These are phyloP conservation scores for Synergus laeviventris DNA, from an alignment of 2,888 invertebrate species.

Conservation along the genomic window DNA sequence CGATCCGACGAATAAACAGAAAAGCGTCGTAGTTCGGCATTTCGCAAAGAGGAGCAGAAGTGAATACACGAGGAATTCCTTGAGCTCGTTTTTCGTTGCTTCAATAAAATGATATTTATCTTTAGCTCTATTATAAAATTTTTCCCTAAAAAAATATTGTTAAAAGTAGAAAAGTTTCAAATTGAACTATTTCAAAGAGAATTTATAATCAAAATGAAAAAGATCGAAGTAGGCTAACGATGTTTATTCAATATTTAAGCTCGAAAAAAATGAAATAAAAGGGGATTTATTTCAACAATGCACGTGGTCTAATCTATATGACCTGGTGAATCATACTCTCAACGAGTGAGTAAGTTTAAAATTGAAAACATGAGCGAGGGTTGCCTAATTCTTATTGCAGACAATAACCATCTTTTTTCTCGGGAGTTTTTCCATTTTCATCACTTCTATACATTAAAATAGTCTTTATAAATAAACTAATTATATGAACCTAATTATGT, in stretches of 20 bases:
- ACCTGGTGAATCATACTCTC: conserved; percentile 27
- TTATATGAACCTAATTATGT: not conserved
- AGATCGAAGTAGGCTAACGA: not conserved
- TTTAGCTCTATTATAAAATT: not conserved
- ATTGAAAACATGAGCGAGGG: conserved; percentile 21
- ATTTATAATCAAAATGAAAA: not conserved
- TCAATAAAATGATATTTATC: not conserved
- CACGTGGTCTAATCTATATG: conserved; percentile 24
- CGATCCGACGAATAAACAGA: conserved; percentile 52
- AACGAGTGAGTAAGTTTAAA: conserved; percentile 14
- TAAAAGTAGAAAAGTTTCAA: not conserved
- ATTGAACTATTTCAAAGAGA: not conserved
- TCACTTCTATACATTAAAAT: not conserved
- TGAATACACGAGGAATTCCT: conserved; percentile 43
- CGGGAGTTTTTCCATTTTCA: not conserved
- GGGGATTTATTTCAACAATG: conserved; percentile 17
- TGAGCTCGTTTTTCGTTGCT: conserved; percentile 45
- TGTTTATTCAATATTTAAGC: not conserved
- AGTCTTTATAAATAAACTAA: too few species aligned
- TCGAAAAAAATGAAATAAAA: not conserved
- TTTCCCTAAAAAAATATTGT: not conserved
- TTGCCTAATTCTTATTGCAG: conserved; percentile 2
- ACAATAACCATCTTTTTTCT: not conserved
- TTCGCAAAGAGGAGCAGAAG: conserved; percentile 38
- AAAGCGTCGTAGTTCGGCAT: conserved; percentile 20